Percentiles rank a stretch among this genome's conserved stretches.
phyloP scores from a whole-genome alignment of 23 tunicate genomes.

The Phallusia fumigata region DNA sequence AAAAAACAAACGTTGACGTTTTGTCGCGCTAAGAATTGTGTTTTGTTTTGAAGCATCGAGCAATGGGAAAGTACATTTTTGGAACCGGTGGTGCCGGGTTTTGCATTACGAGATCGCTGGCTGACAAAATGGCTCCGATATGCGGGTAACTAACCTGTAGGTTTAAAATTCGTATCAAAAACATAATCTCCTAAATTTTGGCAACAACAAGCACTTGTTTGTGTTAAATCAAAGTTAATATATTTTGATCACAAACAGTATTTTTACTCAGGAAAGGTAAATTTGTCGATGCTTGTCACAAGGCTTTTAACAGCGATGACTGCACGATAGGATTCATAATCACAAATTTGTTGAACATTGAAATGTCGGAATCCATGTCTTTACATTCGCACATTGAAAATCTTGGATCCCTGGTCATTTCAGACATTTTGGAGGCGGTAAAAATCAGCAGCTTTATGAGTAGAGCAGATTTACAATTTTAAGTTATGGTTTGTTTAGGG shows the following conservation, averaged over 20 bases:
- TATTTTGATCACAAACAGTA: too few species aligned
- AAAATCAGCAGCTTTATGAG: too few species aligned
- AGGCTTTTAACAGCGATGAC: background rate
- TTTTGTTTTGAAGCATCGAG: background rate
- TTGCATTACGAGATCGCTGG: background rate
- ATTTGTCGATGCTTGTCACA: background rate
- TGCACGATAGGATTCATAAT: background rate
- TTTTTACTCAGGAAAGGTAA: background rate
- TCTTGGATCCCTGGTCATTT: background rate
- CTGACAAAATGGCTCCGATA: background rate
- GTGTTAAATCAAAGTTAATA: too few species aligned
- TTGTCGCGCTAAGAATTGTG: too few species aligned
- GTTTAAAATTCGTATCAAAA: too few species aligned
- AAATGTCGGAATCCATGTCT: background rate
- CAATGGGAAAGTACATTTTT: background rate
- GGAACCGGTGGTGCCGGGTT: background rate
- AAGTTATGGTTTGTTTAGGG: too few species aligned
- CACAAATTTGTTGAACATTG: background rate
- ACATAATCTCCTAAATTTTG: too few species aligned
- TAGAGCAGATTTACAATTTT: too few species aligned
- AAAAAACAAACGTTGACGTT: too few species aligned
- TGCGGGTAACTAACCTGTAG: background rate
- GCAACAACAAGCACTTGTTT: too few species aligned
- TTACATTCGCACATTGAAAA: conserved; percentile 3
- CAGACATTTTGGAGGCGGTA: background rate